phyloP scores from a whole-genome alignment of 2,888 invertebrate genomes.

The Cataglyphis albicans region DNA sequence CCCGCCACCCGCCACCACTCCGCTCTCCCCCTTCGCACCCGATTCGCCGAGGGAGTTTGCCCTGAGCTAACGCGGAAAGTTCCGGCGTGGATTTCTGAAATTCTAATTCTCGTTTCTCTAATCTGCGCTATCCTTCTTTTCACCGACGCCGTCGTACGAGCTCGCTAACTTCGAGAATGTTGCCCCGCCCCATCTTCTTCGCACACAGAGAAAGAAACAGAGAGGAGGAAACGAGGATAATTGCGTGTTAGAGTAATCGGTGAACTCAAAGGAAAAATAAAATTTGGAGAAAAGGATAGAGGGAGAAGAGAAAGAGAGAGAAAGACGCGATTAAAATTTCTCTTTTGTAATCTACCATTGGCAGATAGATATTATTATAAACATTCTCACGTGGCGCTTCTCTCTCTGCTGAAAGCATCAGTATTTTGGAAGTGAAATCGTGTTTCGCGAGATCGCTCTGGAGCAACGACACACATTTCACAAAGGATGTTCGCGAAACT shows the following conservation, averaged over 20 bases:
- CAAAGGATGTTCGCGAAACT: slow-evolving; percentile 15
- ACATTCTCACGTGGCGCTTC: background rate
- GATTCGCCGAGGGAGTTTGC: slow-evolving; percentile 62
- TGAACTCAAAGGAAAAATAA: background rate
- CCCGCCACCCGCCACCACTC: background rate
- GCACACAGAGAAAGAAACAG: background rate
- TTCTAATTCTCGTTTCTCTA: slow-evolving; percentile 75
- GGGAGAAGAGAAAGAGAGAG: slow-evolving; percentile 3
- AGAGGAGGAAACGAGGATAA: background rate
- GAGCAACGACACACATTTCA: slow-evolving; percentile 17
- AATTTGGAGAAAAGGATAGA: slow-evolving; percentile 5
- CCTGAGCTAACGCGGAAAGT: slow-evolving; percentile 74
- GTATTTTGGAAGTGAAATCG: slow-evolving; percentile 7
- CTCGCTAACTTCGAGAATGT: slow-evolving; percentile 23
- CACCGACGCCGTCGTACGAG: slow-evolving; percentile 10
- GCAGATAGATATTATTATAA: background rate
- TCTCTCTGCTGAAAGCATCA: background rate
- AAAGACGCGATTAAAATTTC: background rate
- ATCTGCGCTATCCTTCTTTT: slow-evolving; percentile 61
- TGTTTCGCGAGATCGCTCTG: background rate
- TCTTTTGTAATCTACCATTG: background rate
- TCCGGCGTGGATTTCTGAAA: slow-evolving; percentile 76
- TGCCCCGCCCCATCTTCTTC: background rate
- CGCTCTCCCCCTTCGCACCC: slow-evolving; percentile 16
- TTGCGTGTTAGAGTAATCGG: slow-evolving; percentile 11